phyloP scores from a whole-genome alignment of 2,888 invertebrate genomes.

The Allolobophora icterica region DNA sequence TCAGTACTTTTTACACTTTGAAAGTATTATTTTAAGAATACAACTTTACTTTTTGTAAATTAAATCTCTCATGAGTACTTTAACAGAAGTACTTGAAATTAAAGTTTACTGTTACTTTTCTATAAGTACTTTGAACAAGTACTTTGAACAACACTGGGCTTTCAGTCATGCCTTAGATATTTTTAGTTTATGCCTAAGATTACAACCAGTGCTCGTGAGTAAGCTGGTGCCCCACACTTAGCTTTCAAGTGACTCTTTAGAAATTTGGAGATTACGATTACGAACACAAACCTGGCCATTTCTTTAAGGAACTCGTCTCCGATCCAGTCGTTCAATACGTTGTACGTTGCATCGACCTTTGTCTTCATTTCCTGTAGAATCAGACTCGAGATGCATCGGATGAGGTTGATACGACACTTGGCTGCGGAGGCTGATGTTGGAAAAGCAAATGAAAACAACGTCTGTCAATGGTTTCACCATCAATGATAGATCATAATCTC shows the following conservation, averaged over 20 bases:
- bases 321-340: slow-evolving; percentile 65
- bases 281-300: not conserved
- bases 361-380: slow-evolving; percentile 59
- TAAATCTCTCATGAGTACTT: too few species aligned
- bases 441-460: slow-evolving; percentile 4
- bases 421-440: slow-evolving; percentile 39
- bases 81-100: too few species aligned
- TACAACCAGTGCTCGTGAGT: too few species aligned
- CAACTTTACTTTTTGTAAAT: too few species aligned
- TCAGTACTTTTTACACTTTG: not conserved
- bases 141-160: too few species aligned
- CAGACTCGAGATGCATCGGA: slow-evolving; percentile 54
- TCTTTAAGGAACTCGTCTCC: slow-evolving; percentile 64
- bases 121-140: too few species aligned
- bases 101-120: too few species aligned
- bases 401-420: slow-evolving; percentile 57
- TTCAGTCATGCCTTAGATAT: too few species aligned
- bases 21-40: too few species aligned
- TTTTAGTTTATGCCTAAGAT: too few species aligned
- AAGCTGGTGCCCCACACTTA: too few species aligned
- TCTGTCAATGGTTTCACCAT: not conserved
- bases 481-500: not conserved
- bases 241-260: too few species aligned
- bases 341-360: slow-evolving; percentile 60
- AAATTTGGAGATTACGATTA: not conserved